Conservation (phyloP, 2,797 vertebrate genomes). For the Heteromormyrus szaboi region DNA sequence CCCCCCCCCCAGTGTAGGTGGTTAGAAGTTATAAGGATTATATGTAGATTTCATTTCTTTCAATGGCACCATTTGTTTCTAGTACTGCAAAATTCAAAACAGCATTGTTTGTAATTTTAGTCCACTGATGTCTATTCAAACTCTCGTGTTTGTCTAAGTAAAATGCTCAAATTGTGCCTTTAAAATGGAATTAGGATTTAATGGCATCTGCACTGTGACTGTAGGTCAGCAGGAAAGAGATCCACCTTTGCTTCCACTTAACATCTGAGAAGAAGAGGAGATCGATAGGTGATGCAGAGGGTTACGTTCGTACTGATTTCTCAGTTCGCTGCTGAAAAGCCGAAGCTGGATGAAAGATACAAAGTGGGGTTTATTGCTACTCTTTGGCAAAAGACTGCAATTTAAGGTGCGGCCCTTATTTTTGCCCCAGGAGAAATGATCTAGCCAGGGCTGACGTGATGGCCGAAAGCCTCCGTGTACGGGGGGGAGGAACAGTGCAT, state of each 20-base stretch:
- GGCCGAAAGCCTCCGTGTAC: background rate
- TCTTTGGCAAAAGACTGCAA: background rate
- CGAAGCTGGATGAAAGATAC: background rate
- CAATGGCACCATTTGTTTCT: background rate
- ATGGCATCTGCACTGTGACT: background rate
- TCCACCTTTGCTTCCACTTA: background rate
- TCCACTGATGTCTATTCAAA: background rate
- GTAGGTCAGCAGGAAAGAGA: background rate
- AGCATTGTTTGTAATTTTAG: background rate
- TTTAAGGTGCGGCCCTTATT: constrained; percentile 4
- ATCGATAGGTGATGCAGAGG: background rate
- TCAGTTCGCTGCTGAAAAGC: background rate
- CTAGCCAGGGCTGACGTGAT: background rate
- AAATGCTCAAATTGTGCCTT: background rate
- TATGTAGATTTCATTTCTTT: background rate
- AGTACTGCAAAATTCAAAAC: background rate
- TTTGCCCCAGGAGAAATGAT: background rate
- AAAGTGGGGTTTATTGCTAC: background rate
- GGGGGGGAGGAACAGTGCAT: background rate
- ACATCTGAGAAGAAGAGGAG: background rate
- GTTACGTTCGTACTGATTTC: background rate
- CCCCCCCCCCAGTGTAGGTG: background rate
- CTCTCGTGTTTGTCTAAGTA: background rate
- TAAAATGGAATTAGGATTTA: background rate
- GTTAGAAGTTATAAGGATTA: background rate